Evolutionary conservation across 2,888 invertebrate genomes (phyloP), one percentile per base, ranked within the genome.

Genomic region (Leptopterna dolabrata): DNA sequence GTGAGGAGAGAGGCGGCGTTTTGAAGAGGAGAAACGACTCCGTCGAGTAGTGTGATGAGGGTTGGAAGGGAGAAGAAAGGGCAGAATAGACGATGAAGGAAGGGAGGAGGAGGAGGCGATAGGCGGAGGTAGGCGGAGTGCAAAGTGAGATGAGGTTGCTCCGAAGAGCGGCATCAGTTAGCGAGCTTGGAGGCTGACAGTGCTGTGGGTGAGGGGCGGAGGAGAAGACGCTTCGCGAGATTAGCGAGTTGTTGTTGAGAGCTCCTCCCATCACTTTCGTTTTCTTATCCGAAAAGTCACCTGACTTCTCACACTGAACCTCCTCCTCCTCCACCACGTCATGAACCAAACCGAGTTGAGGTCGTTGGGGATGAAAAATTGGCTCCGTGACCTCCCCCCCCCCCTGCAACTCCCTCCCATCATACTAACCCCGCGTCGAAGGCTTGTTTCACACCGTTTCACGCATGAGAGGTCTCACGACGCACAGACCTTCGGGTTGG

Each of bases 231-330:
- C 63, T 82, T 82, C 82, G 55, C 82, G 82, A 82, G 82, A 82
- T 82, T 82, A 82, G 82, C 82, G 82, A 82, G 82, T 82, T 82
- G 81, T 81, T 81, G 82, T 63, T 63, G 55, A 19, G 11, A 36
- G 30, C 27, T 30, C 45, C 27, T 24, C 9, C 51, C n/a, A n/a
- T n/a, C 3, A 16, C n/a, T 27, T 41, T 47, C 3, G 63, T 27
- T 47, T 24, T 51, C 81, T 81, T 81, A 81, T 81, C 81, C 43
- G 45, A 47, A n/a, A n/a, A n/a, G 47, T 51, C 81, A 81, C 81
- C 47, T 81, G 81, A 81, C 81, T 81, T 81, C 47, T 81, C 7
- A 36, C 47, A 6, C 51, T 27, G 47, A 81, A 81, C 27, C 27
- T 51, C 43, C 11, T 11, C 43, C 43, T 9, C 43, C 7, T 43